Evolutionary conservation across 2,113 vertebrate genomes (phyloP).

Genomic region (Dinomys branickii): DNA sequence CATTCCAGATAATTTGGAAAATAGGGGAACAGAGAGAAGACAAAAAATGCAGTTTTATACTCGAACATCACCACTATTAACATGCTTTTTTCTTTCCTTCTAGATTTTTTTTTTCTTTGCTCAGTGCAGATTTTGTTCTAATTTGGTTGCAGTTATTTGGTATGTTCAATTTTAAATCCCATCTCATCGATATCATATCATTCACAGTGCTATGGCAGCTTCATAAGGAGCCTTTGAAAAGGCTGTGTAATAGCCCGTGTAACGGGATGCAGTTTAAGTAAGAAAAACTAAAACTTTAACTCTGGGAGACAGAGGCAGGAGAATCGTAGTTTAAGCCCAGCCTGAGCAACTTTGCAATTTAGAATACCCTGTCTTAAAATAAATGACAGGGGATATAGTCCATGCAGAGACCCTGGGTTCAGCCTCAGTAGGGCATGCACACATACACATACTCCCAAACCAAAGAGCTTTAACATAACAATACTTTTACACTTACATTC

Average conservation of each 20-base stretch:
- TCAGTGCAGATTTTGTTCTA: not conserved
- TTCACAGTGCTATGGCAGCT: not conserved
- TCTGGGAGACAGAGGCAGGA: not conserved
- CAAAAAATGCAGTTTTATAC: not conserved
- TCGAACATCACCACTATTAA: not conserved
- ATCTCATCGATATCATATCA: not conserved
- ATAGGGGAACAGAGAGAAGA: not conserved
- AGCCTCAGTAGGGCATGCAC: not conserved
- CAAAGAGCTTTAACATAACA: not conserved
- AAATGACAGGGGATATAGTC: not conserved
- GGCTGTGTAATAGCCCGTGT: not conserved
- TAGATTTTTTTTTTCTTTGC: not conserved
- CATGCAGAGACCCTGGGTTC: not conserved
- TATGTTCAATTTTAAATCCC: not conserved
- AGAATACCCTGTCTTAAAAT: not conserved
- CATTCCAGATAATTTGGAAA: conserved; percentile 43
- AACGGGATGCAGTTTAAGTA: not conserved
- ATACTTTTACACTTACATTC: not conserved
- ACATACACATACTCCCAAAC: not conserved
- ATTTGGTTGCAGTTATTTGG: not conserved
- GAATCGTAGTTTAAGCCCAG: not conserved
- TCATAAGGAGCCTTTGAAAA: not conserved
- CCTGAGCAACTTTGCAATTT: not conserved
- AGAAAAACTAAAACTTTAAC: not conserved
- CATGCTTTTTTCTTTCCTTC: not conserved